phyloP scores from a whole-genome alignment of 2,113 vertebrate genomes.

The Emydocephalus ijimae region DNA sequence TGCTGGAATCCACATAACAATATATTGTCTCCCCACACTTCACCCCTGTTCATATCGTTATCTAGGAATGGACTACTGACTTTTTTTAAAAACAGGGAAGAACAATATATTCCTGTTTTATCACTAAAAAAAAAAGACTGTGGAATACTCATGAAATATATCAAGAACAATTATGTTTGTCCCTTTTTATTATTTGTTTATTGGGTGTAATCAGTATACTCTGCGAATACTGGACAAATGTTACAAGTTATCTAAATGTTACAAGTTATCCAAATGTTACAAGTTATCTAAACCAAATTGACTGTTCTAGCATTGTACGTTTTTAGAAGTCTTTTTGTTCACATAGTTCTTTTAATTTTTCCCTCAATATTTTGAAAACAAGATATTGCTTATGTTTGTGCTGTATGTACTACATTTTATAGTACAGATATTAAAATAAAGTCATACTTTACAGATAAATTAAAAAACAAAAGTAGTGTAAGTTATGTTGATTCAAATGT shows the following conservation, averaged over 20 bases:
- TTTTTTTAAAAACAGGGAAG: background rate
- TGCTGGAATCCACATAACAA: background rate
- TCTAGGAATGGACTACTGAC: background rate
- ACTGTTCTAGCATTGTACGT: background rate
- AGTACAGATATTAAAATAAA: background rate
- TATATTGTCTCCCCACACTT: background rate
- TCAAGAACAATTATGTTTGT: fast-evolving
- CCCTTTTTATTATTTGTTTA: background rate
- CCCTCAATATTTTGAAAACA: fast-evolving
- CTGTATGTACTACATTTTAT: background rate
- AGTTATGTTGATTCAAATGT: background rate
- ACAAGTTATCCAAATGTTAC: too few species aligned
- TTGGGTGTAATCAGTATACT: background rate
- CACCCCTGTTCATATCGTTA: background rate
- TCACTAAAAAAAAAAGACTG: background rate
- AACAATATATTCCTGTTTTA: fast-evolving
- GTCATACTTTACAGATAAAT: background rate
- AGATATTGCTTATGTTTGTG: constrained; percentile 21
- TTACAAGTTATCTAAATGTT: background rate
- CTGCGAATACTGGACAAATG: background rate
- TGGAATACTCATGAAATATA: background rate
- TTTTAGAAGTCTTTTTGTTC: constrained; percentile 1
- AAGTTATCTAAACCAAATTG: background rate
- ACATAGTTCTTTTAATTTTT: background rate
- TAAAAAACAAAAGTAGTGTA: background rate